phyloP scores from a whole-genome alignment of 2,888 invertebrate genomes.

The Himalopsyche japonica region DNA sequence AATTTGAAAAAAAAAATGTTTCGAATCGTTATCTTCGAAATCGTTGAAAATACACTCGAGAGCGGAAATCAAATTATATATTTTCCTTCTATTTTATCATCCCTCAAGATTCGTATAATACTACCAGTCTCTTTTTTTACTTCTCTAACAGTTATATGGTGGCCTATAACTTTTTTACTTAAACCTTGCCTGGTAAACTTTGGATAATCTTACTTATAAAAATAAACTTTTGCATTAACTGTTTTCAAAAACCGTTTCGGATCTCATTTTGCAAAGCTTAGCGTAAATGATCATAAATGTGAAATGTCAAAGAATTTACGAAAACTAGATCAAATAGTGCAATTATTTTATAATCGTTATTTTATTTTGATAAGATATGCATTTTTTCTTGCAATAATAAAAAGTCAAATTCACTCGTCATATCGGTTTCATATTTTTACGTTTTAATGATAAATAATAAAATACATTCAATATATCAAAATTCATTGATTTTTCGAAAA shows the following conservation, averaged over 20 bases:
- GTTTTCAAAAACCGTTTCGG: conserved; percentile 43
- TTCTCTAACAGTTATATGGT: conserved; percentile 18
- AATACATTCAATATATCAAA: too few species aligned
- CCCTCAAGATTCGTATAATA: conserved; percentile 7
- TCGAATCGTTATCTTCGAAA: conserved; percentile 22
- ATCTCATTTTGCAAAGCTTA: conserved; percentile 27
- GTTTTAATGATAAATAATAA: too few species aligned
- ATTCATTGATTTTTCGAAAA: too few species aligned
- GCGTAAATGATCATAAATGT: conserved; percentile 35
- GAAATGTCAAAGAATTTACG: conserved; percentile 28
- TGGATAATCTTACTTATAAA: conserved; percentile 63
- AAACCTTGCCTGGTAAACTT: conserved; percentile 32
- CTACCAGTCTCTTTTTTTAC: background rate
- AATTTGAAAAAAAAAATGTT: conserved; percentile 28
- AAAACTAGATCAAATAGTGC: conserved; percentile 29
- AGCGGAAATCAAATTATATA: conserved; percentile 22
- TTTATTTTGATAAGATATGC: background rate
- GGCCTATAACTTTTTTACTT: conserved; percentile 16
- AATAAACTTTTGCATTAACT: conserved; percentile 65
- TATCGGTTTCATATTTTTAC: too few species aligned
- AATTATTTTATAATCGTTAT: background rate
- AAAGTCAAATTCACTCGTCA: too few species aligned
- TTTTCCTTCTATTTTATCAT: conserved; percentile 5
- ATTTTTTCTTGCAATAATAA: too few species aligned
- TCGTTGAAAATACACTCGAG: conserved; percentile 5